phyloP scores from a whole-genome alignment of 2,797 vertebrate species.

The Rhinella marina region DNA sequence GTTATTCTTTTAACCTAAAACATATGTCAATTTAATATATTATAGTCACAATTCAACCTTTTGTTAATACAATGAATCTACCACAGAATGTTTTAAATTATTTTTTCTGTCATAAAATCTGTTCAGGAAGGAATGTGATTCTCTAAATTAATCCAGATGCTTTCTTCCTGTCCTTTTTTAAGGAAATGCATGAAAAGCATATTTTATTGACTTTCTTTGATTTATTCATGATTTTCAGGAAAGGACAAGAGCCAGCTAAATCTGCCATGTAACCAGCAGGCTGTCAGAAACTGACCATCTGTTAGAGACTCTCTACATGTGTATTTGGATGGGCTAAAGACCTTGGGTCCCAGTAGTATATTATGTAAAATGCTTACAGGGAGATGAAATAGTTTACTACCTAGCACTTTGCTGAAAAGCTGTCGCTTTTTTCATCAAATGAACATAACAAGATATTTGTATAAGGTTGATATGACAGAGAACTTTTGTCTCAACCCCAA shows the following conservation, averaged over 20 bases:
- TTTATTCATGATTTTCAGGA: conserved; percentile 54
- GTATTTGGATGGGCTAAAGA: conserved; percentile 31
- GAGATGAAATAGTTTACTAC: conserved; percentile 59
- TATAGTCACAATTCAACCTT: neutral
- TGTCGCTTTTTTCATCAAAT: conserved; percentile 65
- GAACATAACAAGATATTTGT: conserved; percentile 65
- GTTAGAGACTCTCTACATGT: neutral
- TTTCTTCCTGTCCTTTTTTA: conserved; percentile 12
- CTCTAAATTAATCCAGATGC: conserved; percentile 1
- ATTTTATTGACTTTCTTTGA: conserved; percentile 42
- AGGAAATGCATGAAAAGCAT: conserved; percentile 32
- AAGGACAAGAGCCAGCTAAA: conserved; percentile 39
- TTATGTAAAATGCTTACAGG: conserved; percentile 42
- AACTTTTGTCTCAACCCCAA: conserved; percentile 53
- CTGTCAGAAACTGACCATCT: conserved; percentile 37
- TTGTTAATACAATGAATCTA: neutral
- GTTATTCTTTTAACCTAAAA: neutral
- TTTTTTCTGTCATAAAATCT: neutral
- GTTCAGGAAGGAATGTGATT: neutral
- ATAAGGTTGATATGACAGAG: conserved; percentile 63
- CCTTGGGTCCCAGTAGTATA: conserved; percentile 48
- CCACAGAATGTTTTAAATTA: neutral
- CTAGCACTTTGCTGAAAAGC: conserved; percentile 59
- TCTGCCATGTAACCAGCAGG: conserved; percentile 59
- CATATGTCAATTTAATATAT: neutral